Percentiles rank a stretch among this genome's conserved stretches.
Conservation (phyloP, 2,113 vertebrate species). For the Campylomormyrus numenius region DNA sequence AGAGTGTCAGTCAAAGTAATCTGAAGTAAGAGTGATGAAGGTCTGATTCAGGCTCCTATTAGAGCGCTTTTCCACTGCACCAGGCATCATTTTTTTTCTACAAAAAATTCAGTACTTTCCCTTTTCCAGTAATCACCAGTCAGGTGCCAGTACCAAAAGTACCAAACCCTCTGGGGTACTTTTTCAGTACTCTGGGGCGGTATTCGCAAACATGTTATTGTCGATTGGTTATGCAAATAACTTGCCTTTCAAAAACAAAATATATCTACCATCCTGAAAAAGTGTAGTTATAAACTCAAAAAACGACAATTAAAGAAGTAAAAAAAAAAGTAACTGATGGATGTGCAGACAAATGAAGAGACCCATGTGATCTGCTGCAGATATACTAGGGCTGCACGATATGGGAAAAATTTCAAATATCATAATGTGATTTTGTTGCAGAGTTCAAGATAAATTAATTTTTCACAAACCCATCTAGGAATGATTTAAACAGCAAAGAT, state of each 20-base stretch:
- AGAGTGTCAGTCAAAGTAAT: neutral
- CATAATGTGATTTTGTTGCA: neutral
- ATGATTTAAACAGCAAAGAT: neutral
- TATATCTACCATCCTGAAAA: neutral
- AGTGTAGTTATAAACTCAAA: neutral
- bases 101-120: neutral
- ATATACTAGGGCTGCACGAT: neutral
- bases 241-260: neutral
- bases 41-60: neutral
- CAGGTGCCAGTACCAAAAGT: neutral
- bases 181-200: neutral
- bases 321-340: neutral
- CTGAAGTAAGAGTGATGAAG: neutral
- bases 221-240: neutral
- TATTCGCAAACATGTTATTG: neutral
- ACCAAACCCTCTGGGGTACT: neutral
- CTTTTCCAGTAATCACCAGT: neutral
- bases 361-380: neutral
- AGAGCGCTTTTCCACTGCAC: neutral
- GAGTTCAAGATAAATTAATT: neutral
- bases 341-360: neutral
- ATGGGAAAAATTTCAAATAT: neutral
- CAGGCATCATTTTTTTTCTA: neutral
- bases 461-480: neutral
- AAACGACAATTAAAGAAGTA: neutral